Percentiles rank a stretch among this genome's conserved stretches.
These are phyloP conservation scores for Spongia lamella DNA, from an alignment of 37 sponge, comb jelly and placozoan species.

Conservation along the genomic window DNA sequence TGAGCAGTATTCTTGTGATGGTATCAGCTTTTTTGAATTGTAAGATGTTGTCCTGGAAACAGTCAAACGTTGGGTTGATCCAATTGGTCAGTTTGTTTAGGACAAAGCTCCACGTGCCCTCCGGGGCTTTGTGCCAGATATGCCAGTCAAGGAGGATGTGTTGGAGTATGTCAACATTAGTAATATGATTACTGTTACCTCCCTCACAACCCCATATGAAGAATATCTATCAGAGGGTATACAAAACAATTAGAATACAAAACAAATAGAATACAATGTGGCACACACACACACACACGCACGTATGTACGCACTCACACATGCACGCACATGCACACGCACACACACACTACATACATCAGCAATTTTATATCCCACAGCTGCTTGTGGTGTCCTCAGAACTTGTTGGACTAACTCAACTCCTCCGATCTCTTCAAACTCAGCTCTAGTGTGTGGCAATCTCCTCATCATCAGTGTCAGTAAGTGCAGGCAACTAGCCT, in stretches of 20 bases:
- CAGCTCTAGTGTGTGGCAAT: constrained; percentile 40
- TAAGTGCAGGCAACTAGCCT: constrained; percentile 42
- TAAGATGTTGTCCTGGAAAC: constrained; percentile 15
- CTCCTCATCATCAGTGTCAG: constrained; percentile 32
- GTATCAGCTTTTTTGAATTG: constrained; percentile 36
- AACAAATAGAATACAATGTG: background rate
- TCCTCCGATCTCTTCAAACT: constrained; percentile 61
- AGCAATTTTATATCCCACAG: constrained; percentile 29
- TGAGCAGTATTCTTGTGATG: constrained; percentile 51
- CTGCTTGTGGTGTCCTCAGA: constrained; percentile 50
- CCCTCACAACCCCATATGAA: constrained; percentile 71
- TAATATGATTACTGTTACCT: constrained; percentile 24
- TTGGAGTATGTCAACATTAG: constrained; percentile 48
- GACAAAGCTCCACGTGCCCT: constrained; percentile 12
- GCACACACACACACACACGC: background rate
- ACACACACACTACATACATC: constrained; percentile 36
- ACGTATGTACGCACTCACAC: background rate
- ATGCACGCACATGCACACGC: background rate
- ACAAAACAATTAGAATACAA: background rate
- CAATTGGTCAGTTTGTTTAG: constrained; percentile 51
- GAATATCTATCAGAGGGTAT: constrained; percentile 38
- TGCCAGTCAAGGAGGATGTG: constrained; percentile 91
- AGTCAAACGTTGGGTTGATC: constrained; percentile 2
- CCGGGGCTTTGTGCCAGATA: constrained; percentile 77
- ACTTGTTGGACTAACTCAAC: constrained; percentile 60